Evolutionary conservation across 1,140 invertebrate species (phyloP).

Genomic region (Drosophila quadrilineata): DNA sequence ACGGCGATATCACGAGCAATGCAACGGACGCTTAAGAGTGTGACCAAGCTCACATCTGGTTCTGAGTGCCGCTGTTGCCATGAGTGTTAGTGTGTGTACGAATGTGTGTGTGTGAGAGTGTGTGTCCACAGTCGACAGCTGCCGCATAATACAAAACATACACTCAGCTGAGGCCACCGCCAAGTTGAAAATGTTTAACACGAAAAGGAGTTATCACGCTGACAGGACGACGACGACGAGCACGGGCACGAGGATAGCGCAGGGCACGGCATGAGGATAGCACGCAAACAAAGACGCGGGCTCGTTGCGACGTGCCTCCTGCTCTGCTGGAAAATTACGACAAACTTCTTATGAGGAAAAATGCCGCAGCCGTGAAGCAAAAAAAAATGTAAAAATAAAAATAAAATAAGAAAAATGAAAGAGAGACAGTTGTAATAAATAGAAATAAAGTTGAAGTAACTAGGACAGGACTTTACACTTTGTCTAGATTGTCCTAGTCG

Average conservation of each 20-base stretch:
- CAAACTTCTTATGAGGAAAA: constrained; percentile 66
- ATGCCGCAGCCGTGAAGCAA: constrained; percentile 35
- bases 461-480: background rate
- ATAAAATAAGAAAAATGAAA: constrained; percentile 3
- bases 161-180: constrained; percentile 38
- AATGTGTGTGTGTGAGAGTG: constrained; percentile 26
- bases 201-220: constrained; percentile 77
- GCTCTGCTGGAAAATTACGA: constrained; percentile 67
- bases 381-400: no score
- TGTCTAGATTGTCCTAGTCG: no score
- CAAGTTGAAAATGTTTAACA: constrained; percentile 74
- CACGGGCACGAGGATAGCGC: constrained; percentile 5
- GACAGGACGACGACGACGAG: constrained; percentile 52
- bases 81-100: constrained; percentile 40
- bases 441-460: background rate
- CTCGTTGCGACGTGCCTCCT: constrained; percentile 39
- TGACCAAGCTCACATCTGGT: constrained; percentile 22
- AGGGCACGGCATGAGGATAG: background rate
- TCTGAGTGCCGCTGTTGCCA: constrained; percentile 8
- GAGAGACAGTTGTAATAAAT: background rate
- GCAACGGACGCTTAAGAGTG: constrained; percentile 66
- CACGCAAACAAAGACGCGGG: constrained; percentile 2
- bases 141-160: constrained; percentile 65
- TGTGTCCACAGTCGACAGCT: constrained; percentile 57
- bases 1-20: constrained; percentile 19